These are phyloP conservation scores for Butorides virescens DNA, from an alignment of 2,113 vertebrate species.

Conservation along the genomic window DNA sequence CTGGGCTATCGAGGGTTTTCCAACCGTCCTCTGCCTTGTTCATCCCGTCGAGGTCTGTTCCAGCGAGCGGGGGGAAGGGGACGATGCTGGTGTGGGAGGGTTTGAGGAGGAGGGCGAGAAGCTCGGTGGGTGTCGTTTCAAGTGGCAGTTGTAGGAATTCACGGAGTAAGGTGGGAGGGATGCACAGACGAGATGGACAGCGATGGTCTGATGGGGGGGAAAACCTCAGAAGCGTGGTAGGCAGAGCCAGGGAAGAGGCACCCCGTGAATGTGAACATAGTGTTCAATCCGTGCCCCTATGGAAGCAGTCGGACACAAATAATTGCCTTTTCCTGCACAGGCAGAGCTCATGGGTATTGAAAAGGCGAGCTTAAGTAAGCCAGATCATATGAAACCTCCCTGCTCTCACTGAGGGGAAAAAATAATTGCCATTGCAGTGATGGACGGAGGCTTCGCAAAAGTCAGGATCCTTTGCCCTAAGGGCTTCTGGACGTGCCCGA, in stretches of 20 bases:
- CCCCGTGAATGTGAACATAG: rapidly evolving
- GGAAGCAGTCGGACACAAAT: neutral
- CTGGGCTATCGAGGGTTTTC: rapidly evolving
- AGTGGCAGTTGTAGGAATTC: neutral
- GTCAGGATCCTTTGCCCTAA: neutral
- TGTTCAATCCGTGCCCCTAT: rapidly evolving
- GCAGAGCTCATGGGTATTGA: neutral
- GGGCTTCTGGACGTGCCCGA: neutral
- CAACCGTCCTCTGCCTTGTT: neutral
- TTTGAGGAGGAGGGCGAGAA: neutral
- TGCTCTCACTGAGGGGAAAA: neutral
- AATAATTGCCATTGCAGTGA: neutral
- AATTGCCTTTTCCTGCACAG: neutral
- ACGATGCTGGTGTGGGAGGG: neutral
- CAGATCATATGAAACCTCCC: neutral
- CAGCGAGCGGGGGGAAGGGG: neutral
- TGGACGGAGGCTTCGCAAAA: neutral
- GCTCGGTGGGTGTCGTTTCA: rapidly evolving
- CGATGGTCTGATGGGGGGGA: neutral
- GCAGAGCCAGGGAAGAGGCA: neutral
- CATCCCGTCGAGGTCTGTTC: neutral
- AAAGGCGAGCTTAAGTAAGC: neutral
- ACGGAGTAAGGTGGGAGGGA: rapidly evolving
- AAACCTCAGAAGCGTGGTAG: neutral
- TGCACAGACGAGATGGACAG: rapidly evolving